These are phyloP conservation scores for Protophormia terraenovae DNA, from an alignment of 2,888 invertebrate genomes.

Conservation along the genomic window DNA sequence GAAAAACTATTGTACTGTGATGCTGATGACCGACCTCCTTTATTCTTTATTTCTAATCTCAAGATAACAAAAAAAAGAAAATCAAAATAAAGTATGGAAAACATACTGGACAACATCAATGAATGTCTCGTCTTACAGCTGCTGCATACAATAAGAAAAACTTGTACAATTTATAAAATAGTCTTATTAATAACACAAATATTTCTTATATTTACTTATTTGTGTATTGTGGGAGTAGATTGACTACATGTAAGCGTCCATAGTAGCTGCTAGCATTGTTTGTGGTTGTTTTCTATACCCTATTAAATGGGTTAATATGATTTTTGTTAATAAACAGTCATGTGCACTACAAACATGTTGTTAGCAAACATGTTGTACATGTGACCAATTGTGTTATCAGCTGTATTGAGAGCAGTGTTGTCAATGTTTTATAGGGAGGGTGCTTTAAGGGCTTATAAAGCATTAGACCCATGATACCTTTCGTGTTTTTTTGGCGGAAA, in stretches of 20 bases:
- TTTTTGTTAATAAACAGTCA: slow-evolving; percentile 35
- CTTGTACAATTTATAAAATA: slow-evolving; percentile 15
- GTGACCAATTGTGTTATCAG: not conserved
- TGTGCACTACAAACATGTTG: slow-evolving; percentile 48
- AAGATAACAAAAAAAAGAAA: not conserved
- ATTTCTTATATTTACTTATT: not conserved
- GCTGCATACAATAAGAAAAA: slow-evolving; percentile 5
- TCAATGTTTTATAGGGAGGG: not conserved
- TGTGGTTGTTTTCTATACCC: not conserved
- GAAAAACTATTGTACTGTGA: slow-evolving; percentile 25
- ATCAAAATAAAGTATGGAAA: slow-evolving; percentile 2
- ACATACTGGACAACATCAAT: slow-evolving; percentile 47
- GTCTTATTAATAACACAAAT: not conserved
- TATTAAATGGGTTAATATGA: slow-evolving; percentile 43
- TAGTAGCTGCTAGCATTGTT: not conserved
- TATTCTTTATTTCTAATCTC: slow-evolving; percentile 20
- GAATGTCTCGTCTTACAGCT: slow-evolving; percentile 39
- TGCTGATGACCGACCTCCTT: slow-evolving; percentile 33
- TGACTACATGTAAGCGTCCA: too few relatives aligned
- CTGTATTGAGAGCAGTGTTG: not conserved
- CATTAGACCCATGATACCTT: too few relatives aligned
- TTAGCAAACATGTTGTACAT: slow-evolving; percentile 44
- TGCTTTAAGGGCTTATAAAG: not conserved
- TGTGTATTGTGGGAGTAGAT: slow-evolving; percentile 19
- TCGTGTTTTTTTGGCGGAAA: too few relatives aligned